Evolutionary conservation across 2,797 vertebrate genomes (phyloP), one percentile per base, ranked within the genome.

Genomic region (Geotrypetes seraphini): DNA sequence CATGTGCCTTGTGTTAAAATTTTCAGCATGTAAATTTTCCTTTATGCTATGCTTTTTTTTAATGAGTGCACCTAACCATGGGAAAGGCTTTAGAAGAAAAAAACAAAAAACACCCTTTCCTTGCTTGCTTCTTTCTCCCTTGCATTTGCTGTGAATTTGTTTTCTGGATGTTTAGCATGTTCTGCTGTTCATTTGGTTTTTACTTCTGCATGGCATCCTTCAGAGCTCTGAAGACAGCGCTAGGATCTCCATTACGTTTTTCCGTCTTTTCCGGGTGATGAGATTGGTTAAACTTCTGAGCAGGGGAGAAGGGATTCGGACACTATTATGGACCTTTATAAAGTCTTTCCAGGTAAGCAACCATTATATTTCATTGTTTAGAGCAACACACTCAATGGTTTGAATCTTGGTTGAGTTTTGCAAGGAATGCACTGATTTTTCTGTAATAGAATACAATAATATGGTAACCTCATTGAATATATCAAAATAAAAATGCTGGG

Each of bases 211-310:
- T 73, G 59, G 50, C 76, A 69, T 60, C 68, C 72, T 66, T 54
- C 88, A 98, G 96, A 96, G 92, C 76, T 87, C 88, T 1, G 95
- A 98, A 73, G 96, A 99, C 82, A 99, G 84, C 31, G 90, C 94
- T 58, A 89, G 93, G 50, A 96, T 99, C 73, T 99, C 96, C 70
- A 98, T 99, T 79, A 99, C 96, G 35, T 99, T 99, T 82, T 99
- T 99, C 55, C 91, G 96, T 44, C 88, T 99, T 42, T 99, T 99
- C 75, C 90, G 96, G 35, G 96, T 99, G 59, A 98, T 99, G 96
- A 85, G 96, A 57, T 47, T 99, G 77, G 96, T 99, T 62, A 99
- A 99, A 67, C 85, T 99, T 46, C 88, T 99, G 57, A 97, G 91
- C 82, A 88, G 91, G 63, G 94, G 96, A 36, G 94, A 99, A 75